Percentiles rank a stretch among this genome's conserved stretches.
These are phyloP conservation scores for Dolichallabes microphthalmus DNA, from an alignment of 2,113 vertebrate genomes.

Conservation along the genomic window DNA sequence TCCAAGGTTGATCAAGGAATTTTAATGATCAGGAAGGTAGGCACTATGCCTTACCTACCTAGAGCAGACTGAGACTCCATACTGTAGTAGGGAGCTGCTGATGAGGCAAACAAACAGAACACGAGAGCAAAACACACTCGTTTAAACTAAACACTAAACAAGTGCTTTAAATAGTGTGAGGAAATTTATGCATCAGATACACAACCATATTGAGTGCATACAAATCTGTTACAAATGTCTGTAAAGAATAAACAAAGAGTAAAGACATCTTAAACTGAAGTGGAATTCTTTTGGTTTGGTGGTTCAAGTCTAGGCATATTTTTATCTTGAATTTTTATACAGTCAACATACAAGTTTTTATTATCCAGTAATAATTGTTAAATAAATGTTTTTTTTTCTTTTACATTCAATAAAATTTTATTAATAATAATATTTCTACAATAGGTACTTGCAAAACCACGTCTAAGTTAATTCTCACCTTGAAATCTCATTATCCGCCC, in stretches of 20 bases:
- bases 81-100: constrained; percentile 39
- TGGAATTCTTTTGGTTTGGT: background rate
- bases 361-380: background rate
- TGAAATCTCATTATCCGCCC: constrained; percentile 94
- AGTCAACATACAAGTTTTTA: background rate
- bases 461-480: constrained; percentile 75
- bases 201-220: background rate
- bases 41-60: constrained; percentile 40
- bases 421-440: background rate
- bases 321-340: background rate
- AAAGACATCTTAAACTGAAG: background rate
- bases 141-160: constrained; percentile 40
- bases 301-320: background rate
- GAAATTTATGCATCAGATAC: background rate
- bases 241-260: background rate
- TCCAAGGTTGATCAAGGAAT: constrained; percentile 29
- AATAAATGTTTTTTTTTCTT: background rate
- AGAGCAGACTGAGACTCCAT: constrained; percentile 44
- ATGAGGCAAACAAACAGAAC: constrained; percentile 34
- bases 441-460: background rate
- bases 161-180: background rate
- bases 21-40: constrained; percentile 38
- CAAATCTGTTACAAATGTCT: background rate
- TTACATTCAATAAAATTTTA: no score
- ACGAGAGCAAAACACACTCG: constrained; percentile 32